Evolutionary conservation across 1,140 invertebrate species (phyloP), one percentile per base, ranked within the genome.

Genomic region (Cyphomyrmex costatus): DNA sequence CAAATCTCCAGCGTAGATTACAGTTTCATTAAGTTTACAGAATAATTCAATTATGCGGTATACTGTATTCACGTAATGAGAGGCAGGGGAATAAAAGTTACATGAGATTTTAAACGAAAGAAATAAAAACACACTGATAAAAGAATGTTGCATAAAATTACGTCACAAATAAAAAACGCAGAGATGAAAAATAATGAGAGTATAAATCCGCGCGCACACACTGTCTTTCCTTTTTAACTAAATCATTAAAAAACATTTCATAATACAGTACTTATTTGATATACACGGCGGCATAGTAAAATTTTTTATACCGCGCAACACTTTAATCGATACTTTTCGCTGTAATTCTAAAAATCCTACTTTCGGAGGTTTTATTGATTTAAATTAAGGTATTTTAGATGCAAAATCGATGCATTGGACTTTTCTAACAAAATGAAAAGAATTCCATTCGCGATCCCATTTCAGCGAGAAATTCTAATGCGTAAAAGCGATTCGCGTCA

Each of bases 1-100:
- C 82, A 88, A 90, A 87, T 89, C 87, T 92, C 70, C 76, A 88
- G 82, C 30, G 30, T 58, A 60, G 53, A 60, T 60, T 10, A 60
- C 49, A 42, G 24, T 74, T 73, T 74, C 19, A 83, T 74, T 73
- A 74, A 80, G 24, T 74, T 70, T n/a, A 6, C 19, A 21, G 51
- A 60, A 46, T 33, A 46, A 73, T 82, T 53, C 12, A 33, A 73
- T 79, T 68, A 79, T 51, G 46, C n/a, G 21, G 16, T 65, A 65
- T 36, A 79, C 24, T 19, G 16, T 33, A 49, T 33, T 46, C 10
- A 33, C 12, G 16, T 30, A n/a, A 76, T 49, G 36, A 60, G 56
- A 61, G 58, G 21, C 24, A 3, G 21, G 63, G 33, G 58, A 42
- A 77, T 77, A 61, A 61, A n/a, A 56, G 49, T 73, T 73, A 73